phyloP scores from a whole-genome alignment of 1,140 invertebrate genomes.

The Gonatopus flavifemur region DNA sequence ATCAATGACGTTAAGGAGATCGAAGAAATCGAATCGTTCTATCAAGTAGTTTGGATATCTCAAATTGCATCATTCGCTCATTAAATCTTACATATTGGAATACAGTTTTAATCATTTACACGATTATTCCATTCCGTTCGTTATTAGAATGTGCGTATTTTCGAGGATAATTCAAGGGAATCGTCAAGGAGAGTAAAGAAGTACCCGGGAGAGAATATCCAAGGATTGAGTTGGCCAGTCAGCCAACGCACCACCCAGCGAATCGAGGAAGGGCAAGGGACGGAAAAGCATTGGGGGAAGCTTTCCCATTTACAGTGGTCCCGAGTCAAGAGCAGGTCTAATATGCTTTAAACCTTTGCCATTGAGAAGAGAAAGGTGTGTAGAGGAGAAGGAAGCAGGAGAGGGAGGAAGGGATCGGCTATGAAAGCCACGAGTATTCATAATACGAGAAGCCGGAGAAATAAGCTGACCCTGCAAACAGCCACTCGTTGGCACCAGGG shows the following conservation, averaged over 20 bases:
- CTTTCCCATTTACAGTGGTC: slow-evolving; percentile 29
- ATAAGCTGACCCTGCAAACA: slow-evolving; percentile 41
- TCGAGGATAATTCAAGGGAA: too few species aligned
- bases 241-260: neutral
- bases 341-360: slow-evolving; percentile 36
- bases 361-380: slow-evolving; percentile 10
- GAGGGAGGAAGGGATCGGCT: neutral
- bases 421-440: slow-evolving; percentile 30
- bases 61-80: too few species aligned
- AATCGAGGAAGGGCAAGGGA: slow-evolving; percentile 11
- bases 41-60: too few species aligned
- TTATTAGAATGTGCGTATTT: too few species aligned
- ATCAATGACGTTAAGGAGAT: too few species aligned
- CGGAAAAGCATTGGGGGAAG: slow-evolving; percentile 8
- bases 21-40: too few species aligned
- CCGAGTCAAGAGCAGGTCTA: slow-evolving; percentile 36
- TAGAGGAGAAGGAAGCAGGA: neutral
- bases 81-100: too few species aligned
- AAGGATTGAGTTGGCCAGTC: slow-evolving; percentile 25
- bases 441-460: slow-evolving; percentile 33
- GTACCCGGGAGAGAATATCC: slow-evolving; percentile 22
- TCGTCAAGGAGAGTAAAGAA: too few species aligned
- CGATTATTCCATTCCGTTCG: too few species aligned
- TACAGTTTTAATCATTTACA: too few species aligned
- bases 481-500: slow-evolving; percentile 24